Evolutionary conservation across 2,888 invertebrate genomes (phyloP), one percentile per base, ranked within the genome.

Genomic region (Callimorpha dominula): DNA sequence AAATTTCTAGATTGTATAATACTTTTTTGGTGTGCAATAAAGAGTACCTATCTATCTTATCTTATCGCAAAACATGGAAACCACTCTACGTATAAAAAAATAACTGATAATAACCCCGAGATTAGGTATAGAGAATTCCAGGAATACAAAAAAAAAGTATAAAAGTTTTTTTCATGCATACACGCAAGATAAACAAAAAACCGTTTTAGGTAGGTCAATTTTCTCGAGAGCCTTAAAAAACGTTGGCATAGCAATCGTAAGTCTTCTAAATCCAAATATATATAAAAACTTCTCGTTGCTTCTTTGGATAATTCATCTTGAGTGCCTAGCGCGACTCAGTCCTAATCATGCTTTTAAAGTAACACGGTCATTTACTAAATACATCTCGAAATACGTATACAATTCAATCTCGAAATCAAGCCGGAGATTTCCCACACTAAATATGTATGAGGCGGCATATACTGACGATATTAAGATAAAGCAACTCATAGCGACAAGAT

Each of bases 371-470:
- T 80, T 66, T 70, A 65, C 66, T n/a, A 64, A 71, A 73, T 42
- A 71, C 20, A 43, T 57, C 14, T 31, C 9, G 3, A 12, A 4
- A 72, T 71, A 74, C 50, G 46, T 42, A 20, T n/a, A 72, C 68
- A 72, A 70, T 77, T 77, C 65, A 74, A 79, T 81, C 20, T 77
- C 31, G 52, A 65, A 62, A 72, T 72, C 50, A 74, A 76, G 65
- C 65, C 42, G 12, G 46, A 73, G 43, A 71, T 75, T 78, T 71
- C 40, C 40, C 62, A 3, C 12, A 63, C 65, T 74, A 71, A 74
- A 76, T 78, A 78, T 76, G 71, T 74, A 76, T 76, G 49, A 76
- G 72, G 20, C 65, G 42, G 14, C 46, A 79, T 72, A 68, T 60
- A 71, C 46, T 43, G 42, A 40, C 67, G 57, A 77, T 73, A 57